Evolutionary conservation across 1,140 invertebrate genomes (phyloP).

Genomic region (Tetraneura akinire): DNA sequence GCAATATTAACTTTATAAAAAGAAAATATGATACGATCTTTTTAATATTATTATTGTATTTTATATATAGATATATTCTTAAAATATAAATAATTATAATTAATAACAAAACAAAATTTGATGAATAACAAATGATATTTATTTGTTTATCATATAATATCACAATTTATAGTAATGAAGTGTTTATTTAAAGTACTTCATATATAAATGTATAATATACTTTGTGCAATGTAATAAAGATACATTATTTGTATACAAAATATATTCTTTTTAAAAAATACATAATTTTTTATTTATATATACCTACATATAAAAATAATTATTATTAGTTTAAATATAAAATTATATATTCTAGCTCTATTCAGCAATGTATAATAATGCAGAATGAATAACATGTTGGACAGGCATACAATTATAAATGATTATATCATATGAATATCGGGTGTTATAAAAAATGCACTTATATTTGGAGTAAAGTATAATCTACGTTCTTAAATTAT

Average conservation of each 20-base stretch:
- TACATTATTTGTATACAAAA: background rate
- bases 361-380: no score
- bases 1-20: background rate
- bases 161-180: constrained; percentile 21
- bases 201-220: constrained; percentile 13
- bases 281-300: background rate
- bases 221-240: no score
- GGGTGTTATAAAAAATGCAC: no score
- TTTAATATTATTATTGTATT: no score
- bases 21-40: no score
- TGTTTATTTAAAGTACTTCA: background rate
- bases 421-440: no score
- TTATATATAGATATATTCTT: no score
- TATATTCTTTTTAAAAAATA: background rate
- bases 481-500: no score
- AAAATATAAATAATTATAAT: no score
- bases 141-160: constrained; percentile 17
- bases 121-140: constrained; percentile 19
- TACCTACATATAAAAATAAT: background rate
- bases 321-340: background rate
- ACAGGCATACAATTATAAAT: no score
- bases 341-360: background rate
- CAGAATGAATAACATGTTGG: no score
- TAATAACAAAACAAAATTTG: background rate
- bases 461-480: no score